Percentiles rank a stretch among this genome's conserved stretches.
These are phyloP conservation scores for Drosophila kanapiae DNA, from an alignment of 1,140 invertebrate genomes.

Conservation along the genomic window DNA sequence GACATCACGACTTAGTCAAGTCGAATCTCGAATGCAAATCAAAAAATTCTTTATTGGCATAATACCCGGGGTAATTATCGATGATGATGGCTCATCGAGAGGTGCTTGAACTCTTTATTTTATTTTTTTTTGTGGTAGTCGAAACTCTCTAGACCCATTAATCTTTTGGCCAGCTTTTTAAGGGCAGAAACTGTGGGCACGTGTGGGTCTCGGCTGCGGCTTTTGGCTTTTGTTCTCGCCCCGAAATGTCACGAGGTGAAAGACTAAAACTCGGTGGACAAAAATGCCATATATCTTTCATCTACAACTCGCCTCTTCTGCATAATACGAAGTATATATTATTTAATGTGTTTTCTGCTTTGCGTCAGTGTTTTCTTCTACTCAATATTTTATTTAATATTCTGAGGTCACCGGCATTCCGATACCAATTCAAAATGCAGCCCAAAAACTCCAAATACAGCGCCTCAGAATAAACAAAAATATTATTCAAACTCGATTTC, in stretches of 20 bases:
- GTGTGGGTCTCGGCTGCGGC: slow-evolving; percentile 5
- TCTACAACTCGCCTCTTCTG: slow-evolving; percentile 11
- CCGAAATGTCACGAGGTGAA: slow-evolving; percentile 65
- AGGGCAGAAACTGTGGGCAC: slow-evolving; percentile 30
- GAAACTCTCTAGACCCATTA: slow-evolving; percentile 25
- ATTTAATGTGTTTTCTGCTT: slow-evolving; percentile 27
- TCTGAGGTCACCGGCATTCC: slow-evolving; percentile 73
- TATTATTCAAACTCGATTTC: slow-evolving; percentile 54
- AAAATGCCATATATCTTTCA: slow-evolving; percentile 14
- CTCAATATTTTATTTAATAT: slow-evolving; percentile 41
- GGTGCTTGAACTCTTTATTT: slow-evolving; percentile 48
- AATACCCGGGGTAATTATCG: slow-evolving; percentile 38
- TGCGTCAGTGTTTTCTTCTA: slow-evolving; percentile 37
- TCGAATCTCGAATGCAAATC: slow-evolving; percentile 50
- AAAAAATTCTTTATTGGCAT: slow-evolving; percentile 32
- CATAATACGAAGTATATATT: slow-evolving; percentile 18
- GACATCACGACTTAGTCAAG: slow-evolving; percentile 22
- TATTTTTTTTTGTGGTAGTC: slow-evolving; percentile 6
- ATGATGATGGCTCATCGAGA: slow-evolving; percentile 3
- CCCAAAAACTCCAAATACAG: slow-evolving; percentile 22
- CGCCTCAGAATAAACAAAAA: slow-evolving; percentile 33
- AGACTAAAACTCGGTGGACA: slow-evolving; percentile 9
- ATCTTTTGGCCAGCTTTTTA: slow-evolving; percentile 26
- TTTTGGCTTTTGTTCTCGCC: slow-evolving; percentile 26
- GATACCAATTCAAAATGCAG: slow-evolving; percentile 60